phyloP scores from a whole-genome alignment of 2,797 vertebrate genomes.

The Lepilemur septentrionalis region DNA sequence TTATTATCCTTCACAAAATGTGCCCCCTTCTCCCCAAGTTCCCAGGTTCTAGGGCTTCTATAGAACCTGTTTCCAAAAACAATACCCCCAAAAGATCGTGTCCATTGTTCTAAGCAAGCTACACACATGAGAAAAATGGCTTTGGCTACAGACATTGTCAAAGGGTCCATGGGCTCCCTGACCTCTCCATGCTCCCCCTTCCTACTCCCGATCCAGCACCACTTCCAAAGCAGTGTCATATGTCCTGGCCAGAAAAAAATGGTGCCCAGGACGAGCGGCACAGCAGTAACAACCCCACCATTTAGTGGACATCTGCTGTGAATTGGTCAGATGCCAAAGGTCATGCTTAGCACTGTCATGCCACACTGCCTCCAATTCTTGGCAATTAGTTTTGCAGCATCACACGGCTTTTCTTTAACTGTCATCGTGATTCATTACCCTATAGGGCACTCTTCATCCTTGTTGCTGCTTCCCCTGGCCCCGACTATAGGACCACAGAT shows the following conservation, averaged over 20 bases:
- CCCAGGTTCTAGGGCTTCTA: neutral
- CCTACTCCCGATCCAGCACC: neutral
- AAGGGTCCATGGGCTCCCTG: neutral
- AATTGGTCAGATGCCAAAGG: neutral
- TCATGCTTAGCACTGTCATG: neutral
- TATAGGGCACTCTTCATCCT: neutral
- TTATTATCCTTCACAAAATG: neutral
- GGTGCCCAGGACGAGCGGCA: neutral
- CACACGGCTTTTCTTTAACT: neutral
- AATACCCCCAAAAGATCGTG: neutral
- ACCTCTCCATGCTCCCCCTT: neutral
- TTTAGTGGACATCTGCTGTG: neutral
- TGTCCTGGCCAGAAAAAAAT: neutral
- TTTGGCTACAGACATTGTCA: neutral
- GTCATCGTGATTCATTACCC: neutral
- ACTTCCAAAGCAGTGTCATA: neutral
- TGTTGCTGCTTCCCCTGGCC: neutral
- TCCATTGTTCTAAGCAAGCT: neutral
- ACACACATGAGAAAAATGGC: rapidly evolving
- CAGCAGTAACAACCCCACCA: neutral
- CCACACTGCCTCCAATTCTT: neutral
- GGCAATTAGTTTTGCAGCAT: neutral
- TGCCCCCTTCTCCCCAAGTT: neutral
- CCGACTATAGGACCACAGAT: neutral
- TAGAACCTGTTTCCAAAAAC: neutral